Evolutionary conservation across 2,113 vertebrate genomes (phyloP), one percentile per base, ranked within the genome.

Genomic region (Syrrhaptes paradoxus): DNA sequence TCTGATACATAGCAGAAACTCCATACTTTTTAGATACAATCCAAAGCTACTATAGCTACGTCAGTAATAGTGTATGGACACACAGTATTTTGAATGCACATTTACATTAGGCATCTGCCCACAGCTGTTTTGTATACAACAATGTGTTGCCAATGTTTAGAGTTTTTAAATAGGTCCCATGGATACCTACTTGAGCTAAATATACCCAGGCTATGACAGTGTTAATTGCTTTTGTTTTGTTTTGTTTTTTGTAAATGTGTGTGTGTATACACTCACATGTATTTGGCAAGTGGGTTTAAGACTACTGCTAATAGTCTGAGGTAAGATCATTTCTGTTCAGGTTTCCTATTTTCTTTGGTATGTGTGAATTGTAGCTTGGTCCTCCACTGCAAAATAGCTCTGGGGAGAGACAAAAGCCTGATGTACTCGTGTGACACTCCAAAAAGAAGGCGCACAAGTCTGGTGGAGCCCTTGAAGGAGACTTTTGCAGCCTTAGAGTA

Each of bases 1-100:
- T 97, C 97, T 96, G 87, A 93, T 97, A 95, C 90, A 84, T 95
- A 90, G 41, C 94, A 88, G 83, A 94, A 91, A 84, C 55, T 72
- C 38, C 34, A 5, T 94, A 76, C 36, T 96, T 94, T 98, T 96
- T 95, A 92, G 96, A 55, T 63, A 25, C 62, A 94, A 70, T 87
- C 48, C 62, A 71, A 85, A 91, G 76, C 74, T 96, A 62, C 87
- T 94, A 38, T 34, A 84, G 88, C 94, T 96, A 72, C 83, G 55
- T 55, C 93, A 74, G 80, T 93, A 87, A 80, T 57, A 77, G 87
- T 80, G 20, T 93, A 54, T 86, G 95, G 73, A 91, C 96, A 89
- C 13, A 89, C 89, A 92, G 79, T 96, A 87, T 90, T 97, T 96
- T 96, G 90, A 95, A 91, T 87, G 74, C 55, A 52, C 45, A 28